Percentiles rank a stretch among this genome's conserved stretches.
Evolutionary conservation across 1,140 invertebrate species (phyloP).

Genomic region (Drosophila varians): DNA sequence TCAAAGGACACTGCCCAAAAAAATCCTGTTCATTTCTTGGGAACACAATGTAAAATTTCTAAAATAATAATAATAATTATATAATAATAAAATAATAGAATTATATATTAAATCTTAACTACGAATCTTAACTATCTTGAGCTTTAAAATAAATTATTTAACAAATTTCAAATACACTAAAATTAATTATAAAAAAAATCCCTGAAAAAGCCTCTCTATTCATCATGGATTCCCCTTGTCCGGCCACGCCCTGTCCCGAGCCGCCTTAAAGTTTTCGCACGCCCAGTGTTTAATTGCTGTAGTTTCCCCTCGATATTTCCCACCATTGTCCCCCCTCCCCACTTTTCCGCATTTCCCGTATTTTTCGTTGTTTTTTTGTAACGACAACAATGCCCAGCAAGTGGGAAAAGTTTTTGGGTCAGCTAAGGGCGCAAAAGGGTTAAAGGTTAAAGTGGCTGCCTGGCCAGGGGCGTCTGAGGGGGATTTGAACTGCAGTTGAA

Average conservation of each 20-base stretch:
- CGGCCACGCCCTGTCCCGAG: slow-evolving; percentile 1
- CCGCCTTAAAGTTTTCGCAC: slow-evolving; percentile 60
- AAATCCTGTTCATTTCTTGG: no score
- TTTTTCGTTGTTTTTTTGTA: slow-evolving; percentile 15
- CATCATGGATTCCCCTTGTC: background rate
- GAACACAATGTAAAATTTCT: no score
- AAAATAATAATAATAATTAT: no score
- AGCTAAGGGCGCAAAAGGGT: slow-evolving; percentile 54
- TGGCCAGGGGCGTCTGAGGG: background rate
- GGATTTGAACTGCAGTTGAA: slow-evolving; percentile 26
- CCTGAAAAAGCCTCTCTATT: no score
- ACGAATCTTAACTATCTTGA: no score
- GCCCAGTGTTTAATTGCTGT: slow-evolving; percentile 70
- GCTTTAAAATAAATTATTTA: no score
- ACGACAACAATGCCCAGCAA: slow-evolving; percentile 72
- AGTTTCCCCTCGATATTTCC: slow-evolving; percentile 42
- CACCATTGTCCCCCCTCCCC: background rate
- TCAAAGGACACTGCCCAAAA: slow-evolving; percentile 6
- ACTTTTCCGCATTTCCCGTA: background rate
- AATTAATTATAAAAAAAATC: background rate
- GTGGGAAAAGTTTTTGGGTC: slow-evolving; percentile 68
- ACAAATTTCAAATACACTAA: no score
- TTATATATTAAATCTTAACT: no score
- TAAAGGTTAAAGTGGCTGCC: slow-evolving; percentile 31
- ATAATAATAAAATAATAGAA: no score